Percentiles rank a stretch among this genome's conserved stretches.
These are phyloP conservation scores for Trichonephila inaurata DNA, from an alignment of 1,140 invertebrate species.

Conservation along the genomic window DNA sequence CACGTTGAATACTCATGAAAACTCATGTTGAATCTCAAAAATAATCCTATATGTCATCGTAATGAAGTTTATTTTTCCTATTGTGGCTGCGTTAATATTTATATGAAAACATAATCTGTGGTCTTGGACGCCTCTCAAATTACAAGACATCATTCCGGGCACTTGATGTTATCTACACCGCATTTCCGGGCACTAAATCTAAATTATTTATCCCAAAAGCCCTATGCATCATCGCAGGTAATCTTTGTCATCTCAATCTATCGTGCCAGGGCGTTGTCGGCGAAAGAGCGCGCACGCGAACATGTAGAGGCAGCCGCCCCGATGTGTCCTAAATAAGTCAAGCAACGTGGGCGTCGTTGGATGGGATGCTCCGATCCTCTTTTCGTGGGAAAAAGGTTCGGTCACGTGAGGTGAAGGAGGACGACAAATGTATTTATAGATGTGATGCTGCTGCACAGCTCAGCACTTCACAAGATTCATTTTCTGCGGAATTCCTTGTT, in stretches of 20 bases:
- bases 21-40: no score
- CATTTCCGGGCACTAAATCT: neutral
- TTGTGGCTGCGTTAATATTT: no score
- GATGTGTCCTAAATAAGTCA: conserved; percentile 29
- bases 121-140: no score
- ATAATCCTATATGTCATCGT: no score
- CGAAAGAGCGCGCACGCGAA: neutral
- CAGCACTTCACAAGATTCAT: conserved; percentile 19
- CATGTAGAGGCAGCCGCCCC: neutral
- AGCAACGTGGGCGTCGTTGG: conserved; percentile 11
- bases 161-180: no score
- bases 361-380: neutral
- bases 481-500: conserved; percentile 21
- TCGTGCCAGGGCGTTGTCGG: conserved; percentile 12
- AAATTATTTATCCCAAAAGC: neutral
- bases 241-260: neutral
- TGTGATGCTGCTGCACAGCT: conserved; percentile 37
- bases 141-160: no score
- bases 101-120: no score
- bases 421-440: conserved; percentile 30
- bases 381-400: neutral
- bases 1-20: no score
- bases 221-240: neutral
- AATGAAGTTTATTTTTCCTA: no score
- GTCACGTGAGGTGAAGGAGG: conserved; percentile 22